phyloP scores from a whole-genome alignment of 2,888 invertebrate species.

The Elysia crispata region DNA sequence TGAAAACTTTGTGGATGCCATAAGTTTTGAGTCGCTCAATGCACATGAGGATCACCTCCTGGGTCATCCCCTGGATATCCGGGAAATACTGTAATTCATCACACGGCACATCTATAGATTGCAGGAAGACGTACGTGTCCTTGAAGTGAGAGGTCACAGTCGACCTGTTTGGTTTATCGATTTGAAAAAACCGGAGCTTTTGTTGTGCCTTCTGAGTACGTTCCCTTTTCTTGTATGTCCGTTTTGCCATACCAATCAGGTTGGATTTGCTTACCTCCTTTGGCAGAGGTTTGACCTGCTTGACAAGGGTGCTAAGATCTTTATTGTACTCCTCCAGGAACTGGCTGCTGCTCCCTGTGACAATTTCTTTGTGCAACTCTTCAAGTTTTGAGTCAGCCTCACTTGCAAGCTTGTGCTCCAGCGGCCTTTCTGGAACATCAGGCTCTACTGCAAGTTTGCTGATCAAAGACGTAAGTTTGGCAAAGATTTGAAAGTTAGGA shows the following conservation, averaged over 20 bases:
- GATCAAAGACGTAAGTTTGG: slow-evolving; percentile 23
- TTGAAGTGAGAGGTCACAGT: slow-evolving; percentile 5
- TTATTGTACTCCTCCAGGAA: slow-evolving; percentile 29
- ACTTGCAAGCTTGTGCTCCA: background rate
- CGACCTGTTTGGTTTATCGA: background rate
- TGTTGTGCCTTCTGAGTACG: background rate
- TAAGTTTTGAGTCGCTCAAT: slow-evolving; percentile 10
- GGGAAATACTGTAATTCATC: slow-evolving; percentile 37
- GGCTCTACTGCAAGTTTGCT: background rate
- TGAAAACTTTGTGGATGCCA: slow-evolving; percentile 29
- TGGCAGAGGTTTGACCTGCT: background rate
- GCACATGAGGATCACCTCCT: slow-evolving; percentile 17
- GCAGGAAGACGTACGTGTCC: slow-evolving; percentile 7
- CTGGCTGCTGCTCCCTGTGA: background rate
- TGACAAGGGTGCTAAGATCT: slow-evolving; percentile 26
- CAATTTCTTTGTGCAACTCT: background rate
- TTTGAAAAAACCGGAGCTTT: background rate
- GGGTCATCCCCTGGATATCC: slow-evolving; percentile 31
- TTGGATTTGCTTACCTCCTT: background rate
- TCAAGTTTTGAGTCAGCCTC: background rate
- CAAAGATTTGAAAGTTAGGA: background rate
- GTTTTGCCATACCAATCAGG: too few relatives aligned
- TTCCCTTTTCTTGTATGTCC: too few relatives aligned
- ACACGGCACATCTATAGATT: slow-evolving; percentile 25
- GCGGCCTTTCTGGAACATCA: background rate